Conservation (phyloP, 2,888 invertebrate genomes). For the Galerucella pusilla region DNA sequence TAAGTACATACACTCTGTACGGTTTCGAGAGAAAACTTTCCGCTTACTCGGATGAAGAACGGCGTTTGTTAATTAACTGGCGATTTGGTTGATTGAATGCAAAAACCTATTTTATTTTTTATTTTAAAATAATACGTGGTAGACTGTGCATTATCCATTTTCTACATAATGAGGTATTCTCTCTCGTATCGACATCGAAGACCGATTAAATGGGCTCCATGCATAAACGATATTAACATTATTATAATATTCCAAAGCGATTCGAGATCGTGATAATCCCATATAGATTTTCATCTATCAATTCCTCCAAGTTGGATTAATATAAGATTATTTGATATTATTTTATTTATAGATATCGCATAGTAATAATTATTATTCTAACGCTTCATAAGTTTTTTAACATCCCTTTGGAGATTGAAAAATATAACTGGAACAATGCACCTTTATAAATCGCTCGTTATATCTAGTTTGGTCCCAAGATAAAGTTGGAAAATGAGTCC, state of each 20-base stretch:
- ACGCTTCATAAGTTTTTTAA: too few relatives aligned
- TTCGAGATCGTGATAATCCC: conserved; percentile 59
- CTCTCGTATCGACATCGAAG: conserved; percentile 56
- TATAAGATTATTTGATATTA: too few relatives aligned
- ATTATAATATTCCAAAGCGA: conserved; percentile 60
- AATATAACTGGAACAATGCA: too few relatives aligned
- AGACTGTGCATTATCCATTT: conserved; percentile 61
- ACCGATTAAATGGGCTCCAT: conserved; percentile 55
- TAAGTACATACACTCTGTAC: conserved; percentile 17
- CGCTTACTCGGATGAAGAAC: conserved; percentile 50
- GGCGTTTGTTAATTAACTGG: conserved; percentile 57
- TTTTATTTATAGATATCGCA: too few relatives aligned
- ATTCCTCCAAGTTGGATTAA: conserved; percentile 8
- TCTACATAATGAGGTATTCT: conserved; percentile 61
- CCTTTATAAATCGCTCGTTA: too few relatives aligned
- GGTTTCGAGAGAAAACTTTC: conserved; percentile 40
- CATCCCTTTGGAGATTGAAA: too few relatives aligned
- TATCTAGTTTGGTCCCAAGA: too few relatives aligned
- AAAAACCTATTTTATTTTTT: conserved; percentile 54
- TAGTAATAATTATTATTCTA: too few relatives aligned
- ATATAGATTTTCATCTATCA: conserved; percentile 57
- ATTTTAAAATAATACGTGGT: conserved; percentile 45
- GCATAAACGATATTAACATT: conserved; percentile 60
- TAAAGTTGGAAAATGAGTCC: conserved; percentile 28
- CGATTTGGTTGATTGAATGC: conserved; percentile 64